These are phyloP conservation scores for Lordiphosa stackelbergi DNA, from an alignment of 1,140 invertebrate species.

Conservation along the genomic window DNA sequence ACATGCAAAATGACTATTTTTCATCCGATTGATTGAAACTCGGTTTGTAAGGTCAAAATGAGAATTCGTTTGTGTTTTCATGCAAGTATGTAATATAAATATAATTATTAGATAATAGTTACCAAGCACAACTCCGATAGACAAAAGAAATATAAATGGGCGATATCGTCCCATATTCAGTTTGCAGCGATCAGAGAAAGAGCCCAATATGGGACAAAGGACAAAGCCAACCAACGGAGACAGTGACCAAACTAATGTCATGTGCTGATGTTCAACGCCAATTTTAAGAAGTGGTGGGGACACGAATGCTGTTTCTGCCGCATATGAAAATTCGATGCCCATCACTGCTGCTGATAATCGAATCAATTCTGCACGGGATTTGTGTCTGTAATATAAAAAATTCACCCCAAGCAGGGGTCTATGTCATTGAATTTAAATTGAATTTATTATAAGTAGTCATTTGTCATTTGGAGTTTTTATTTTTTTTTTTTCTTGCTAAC, in stretches of 20 bases:
- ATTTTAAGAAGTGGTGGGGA: conserved; percentile 96
- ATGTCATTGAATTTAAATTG: background rate
- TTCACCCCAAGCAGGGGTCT: no score
- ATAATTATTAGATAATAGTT: conserved; percentile 51
- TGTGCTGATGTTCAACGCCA: conserved; percentile 91
- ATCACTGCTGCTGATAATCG: conserved; percentile 95
- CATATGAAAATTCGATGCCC: conserved; percentile 98
- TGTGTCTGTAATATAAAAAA: conserved; percentile 80
- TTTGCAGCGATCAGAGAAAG: conserved; percentile 92
- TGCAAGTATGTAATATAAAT: no score
- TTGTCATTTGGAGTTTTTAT: no score
- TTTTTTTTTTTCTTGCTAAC: no score
- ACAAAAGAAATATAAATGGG: conserved; percentile 93
- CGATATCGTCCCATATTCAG: conserved; percentile 88
- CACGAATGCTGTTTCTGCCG: conserved; percentile 96
- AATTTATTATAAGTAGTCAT: no score
- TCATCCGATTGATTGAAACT: no score
- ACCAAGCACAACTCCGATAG: conserved; percentile 93
- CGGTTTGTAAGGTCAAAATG: no score
- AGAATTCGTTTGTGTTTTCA: no score
- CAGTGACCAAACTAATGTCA: conserved; percentile 97
- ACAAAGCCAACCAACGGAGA: conserved; percentile 95
- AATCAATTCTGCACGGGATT: conserved; percentile 89
- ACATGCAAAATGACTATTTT: no score
- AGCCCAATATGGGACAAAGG: conserved; percentile 93